Conservation (phyloP, 2,797 vertebrate species). For the Acanthopagrus latus region DNA sequence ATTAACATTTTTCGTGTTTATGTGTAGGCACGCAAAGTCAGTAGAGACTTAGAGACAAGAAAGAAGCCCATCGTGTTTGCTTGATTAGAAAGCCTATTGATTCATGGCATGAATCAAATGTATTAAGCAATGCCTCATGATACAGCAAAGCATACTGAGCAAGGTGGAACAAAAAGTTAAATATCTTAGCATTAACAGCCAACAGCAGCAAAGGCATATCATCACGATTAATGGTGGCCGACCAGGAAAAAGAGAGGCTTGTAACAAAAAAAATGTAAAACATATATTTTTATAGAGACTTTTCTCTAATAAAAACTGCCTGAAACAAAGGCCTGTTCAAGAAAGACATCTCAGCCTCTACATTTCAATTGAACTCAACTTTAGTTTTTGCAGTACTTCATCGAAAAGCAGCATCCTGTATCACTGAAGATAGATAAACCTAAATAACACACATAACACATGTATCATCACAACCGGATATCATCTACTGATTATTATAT, state of each 20-base stretch:
- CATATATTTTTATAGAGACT: neutral
- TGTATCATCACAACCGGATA: neutral
- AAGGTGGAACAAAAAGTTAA: neutral
- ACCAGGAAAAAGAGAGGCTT: neutral
- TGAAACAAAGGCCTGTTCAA: neutral
- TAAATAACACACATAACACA: neutral
- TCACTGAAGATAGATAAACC: neutral
- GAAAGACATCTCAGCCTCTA: neutral
- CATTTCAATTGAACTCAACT: neutral
- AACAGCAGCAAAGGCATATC: slow-evolving; percentile 32
- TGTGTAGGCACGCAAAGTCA: neutral
- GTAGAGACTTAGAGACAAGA: neutral
- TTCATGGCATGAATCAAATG: neutral
- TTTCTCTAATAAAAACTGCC: neutral
- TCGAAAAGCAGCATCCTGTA: neutral
- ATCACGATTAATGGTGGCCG: slow-evolving; percentile 10
- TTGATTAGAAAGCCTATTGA: neutral
- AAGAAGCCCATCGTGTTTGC: neutral
- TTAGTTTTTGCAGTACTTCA: neutral
- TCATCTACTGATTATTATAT: neutral
- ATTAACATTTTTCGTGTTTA: neutral
- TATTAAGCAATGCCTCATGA: neutral
- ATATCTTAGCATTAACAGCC: slow-evolving; percentile 19
- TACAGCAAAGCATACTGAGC: neutral
- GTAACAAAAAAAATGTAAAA: neutral